Evolutionary conservation across 2,888 invertebrate species (phyloP).

Genomic region (Limnephilus lunatus): DNA sequence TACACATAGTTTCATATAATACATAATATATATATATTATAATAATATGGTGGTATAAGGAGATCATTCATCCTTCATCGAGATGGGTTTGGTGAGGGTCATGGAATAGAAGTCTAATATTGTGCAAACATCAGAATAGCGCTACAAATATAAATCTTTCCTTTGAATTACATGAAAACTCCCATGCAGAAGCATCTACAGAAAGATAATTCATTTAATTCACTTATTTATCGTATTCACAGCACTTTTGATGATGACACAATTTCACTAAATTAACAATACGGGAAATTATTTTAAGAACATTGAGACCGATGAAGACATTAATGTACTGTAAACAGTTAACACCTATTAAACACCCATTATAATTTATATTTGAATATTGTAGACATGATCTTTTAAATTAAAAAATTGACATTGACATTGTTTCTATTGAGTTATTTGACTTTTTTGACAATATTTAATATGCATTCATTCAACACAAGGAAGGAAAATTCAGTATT

Average conservation of each 20-base stretch:
- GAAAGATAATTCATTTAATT: background rate
- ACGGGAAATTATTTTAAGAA: background rate
- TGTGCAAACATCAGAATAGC: background rate
- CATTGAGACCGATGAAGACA: conserved; percentile 24
- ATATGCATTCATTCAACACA: background rate
- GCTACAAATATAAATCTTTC: background rate
- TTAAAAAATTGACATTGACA: background rate
- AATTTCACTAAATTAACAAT: conserved; percentile 31
- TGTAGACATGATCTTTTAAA: background rate
- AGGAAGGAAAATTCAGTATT: background rate
- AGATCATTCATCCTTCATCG: background rate
- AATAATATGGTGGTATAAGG: background rate
- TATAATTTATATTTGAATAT: background rate
- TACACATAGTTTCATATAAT: background rate
- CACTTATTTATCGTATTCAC: conserved; percentile 45
- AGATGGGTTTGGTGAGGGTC: background rate
- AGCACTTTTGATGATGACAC: conserved; percentile 53
- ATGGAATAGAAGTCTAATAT: background rate
- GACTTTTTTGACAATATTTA: background rate
- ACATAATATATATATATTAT: background rate
- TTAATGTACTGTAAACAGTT: conserved; percentile 15
- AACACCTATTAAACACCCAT: conserved; percentile 19
- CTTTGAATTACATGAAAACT: background rate
- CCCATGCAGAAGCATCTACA: background rate
- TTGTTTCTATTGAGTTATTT: background rate